phyloP scores from a whole-genome alignment of 2,797 vertebrate species.

The Poecile montanus region DNA sequence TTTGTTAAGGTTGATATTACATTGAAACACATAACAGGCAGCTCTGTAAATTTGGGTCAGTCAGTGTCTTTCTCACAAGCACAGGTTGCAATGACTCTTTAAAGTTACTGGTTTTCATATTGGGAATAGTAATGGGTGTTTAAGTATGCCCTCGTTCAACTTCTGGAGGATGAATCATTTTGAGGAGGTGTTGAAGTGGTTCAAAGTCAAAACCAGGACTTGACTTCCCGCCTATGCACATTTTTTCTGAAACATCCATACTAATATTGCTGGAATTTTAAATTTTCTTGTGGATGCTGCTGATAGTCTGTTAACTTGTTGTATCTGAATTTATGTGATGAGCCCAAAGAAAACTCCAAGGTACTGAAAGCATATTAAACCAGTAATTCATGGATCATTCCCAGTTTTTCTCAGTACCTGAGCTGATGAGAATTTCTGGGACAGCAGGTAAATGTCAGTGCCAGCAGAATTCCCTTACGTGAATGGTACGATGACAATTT shows the following conservation, averaged over 20 bases:
- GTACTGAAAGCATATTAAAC: neutral
- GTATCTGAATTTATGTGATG: neutral
- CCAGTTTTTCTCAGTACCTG: neutral
- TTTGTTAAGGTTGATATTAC: neutral
- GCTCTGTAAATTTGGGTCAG: neutral
- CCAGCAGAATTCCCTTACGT: neutral
- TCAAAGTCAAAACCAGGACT: constrained; percentile 25
- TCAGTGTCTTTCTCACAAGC: neutral
- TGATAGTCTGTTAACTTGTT: neutral
- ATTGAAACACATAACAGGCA: neutral
- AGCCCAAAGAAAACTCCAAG: neutral
- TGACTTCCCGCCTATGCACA: neutral
- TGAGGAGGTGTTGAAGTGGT: constrained; percentile 42
- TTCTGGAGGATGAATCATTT: constrained; percentile 21
- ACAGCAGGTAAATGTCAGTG: no score
- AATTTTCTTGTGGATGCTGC: neutral
- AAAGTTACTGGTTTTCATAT: neutral
- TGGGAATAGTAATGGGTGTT: neutral
- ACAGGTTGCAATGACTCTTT: neutral
- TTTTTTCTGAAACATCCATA: neutral
- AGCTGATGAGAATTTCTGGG: neutral
- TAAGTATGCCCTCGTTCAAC: neutral
- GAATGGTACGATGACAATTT: neutral
- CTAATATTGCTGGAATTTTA: neutral
- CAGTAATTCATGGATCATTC: neutral